Percentiles rank a stretch among this genome's conserved stretches.
Evolutionary conservation across 2,888 invertebrate species (phyloP).

Genomic region (Crepidodera aurea): DNA sequence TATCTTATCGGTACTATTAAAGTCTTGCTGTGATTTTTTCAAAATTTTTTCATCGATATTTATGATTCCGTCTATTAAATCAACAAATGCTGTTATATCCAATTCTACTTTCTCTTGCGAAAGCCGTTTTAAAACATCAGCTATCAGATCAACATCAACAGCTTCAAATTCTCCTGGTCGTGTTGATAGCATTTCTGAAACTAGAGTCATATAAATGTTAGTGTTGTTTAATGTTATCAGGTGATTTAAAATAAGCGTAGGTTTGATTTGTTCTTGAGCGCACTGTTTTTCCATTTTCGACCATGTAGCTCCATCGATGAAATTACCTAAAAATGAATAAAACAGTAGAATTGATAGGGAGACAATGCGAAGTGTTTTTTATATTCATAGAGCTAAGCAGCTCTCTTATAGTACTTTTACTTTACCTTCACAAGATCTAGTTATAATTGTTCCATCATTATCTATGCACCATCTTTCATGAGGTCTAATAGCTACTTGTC

Average conservation of each 20-base stretch:
- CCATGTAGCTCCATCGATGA: slow-evolving; percentile 67
- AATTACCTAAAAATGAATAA: slow-evolving; percentile 55
- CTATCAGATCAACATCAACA: neutral
- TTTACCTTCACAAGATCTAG: slow-evolving; percentile 64
- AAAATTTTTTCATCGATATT: slow-evolving; percentile 35
- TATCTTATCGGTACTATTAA: slow-evolving; percentile 46
- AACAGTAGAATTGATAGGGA: no score
- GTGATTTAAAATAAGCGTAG: slow-evolving; percentile 27
- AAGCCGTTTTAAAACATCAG: neutral
- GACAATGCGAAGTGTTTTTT: no score
- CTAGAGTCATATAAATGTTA: neutral
- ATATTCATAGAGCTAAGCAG: no score
- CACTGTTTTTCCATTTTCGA: slow-evolving; percentile 51
- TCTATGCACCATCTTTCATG: slow-evolving; percentile 62
- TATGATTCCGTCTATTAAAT: slow-evolving; percentile 40
- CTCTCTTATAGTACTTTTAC: no score
- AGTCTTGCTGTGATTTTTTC: slow-evolving; percentile 39
- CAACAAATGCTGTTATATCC: slow-evolving; percentile 22
- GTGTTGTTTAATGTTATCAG: slow-evolving; percentile 22
- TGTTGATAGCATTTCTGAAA: slow-evolving; percentile 1
- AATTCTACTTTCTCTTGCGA: neutral
- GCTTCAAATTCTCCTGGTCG: neutral
- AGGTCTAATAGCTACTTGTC: slow-evolving; percentile 30
- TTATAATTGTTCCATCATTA: slow-evolving; percentile 66
- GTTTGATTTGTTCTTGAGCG: slow-evolving; percentile 15